A percentile compares a stretch with the other conserved stretches of the same genome.
phyloP scores from a whole-genome alignment of 2,113 vertebrate genomes.

The Sporophila hypoxantha region DNA sequence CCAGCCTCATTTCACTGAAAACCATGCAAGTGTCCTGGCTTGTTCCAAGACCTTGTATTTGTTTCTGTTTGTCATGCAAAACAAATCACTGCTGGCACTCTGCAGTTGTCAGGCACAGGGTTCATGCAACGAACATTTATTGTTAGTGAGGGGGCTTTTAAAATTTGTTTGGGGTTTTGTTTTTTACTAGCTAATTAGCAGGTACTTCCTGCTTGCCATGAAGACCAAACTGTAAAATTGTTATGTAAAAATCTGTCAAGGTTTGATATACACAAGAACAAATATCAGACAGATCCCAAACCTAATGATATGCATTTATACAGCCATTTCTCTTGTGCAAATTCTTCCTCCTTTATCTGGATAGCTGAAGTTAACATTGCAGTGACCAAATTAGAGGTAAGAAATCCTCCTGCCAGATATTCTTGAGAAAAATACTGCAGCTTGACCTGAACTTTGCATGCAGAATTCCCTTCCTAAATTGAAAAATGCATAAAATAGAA shows the following conservation, averaged over 20 bases:
- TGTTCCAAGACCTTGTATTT: background rate
- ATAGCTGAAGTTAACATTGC: background rate
- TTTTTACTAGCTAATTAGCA: background rate
- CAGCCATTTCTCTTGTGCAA: background rate
- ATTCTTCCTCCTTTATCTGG: background rate
- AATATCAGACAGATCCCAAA: background rate
- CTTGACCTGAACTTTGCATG: background rate
- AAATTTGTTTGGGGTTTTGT: background rate
- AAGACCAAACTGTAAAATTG: background rate
- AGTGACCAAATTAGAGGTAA: background rate
- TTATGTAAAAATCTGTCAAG: background rate
- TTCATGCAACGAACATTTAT: background rate
- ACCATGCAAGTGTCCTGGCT: background rate
- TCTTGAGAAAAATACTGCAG: background rate
- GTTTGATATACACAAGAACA: background rate
- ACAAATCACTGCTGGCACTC: background rate
- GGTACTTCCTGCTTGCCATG: background rate
- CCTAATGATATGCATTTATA: background rate
- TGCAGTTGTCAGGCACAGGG: background rate
- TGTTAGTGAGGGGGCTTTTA: rapidly evolving
- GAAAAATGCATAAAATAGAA: background rate
- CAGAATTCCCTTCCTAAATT: background rate
- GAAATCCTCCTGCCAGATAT: background rate
- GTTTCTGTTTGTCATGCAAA: background rate
- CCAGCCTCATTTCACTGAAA: background rate